Evolutionary conservation across 2,888 invertebrate species (phyloP), one percentile per base, ranked within the genome.

Genomic region (Amaurobius ferox): DNA sequence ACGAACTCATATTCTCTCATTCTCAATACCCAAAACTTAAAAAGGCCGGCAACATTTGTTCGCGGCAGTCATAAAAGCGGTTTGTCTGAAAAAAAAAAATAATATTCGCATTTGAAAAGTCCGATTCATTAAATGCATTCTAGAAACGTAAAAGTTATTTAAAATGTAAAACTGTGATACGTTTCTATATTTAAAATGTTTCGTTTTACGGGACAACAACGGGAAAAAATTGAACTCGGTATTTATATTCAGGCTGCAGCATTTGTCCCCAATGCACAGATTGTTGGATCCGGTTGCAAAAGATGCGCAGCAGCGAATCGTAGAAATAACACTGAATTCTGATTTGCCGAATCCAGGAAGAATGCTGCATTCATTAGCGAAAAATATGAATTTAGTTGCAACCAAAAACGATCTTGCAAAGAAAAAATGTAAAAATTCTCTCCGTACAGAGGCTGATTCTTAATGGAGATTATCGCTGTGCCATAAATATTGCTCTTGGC

Each of bases 401-500:
- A 23, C 55, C 55, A 55, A 55, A 55, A 55, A 55, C 55, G 23
- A 55, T 55, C 55, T 55, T 23, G 19, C 19, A 55, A 5, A 55
- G 23, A 55, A 55, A 55, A 55, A 44, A 44, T 19, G 55, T 23
- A 19, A 23, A 55, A 55, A 55, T 55, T 23, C 55, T 16, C 23
- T 55, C 23, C 23, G 23, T 55, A 55, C 23, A 55, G 55, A 55
- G 55, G 23, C 19, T 5, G 23, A 55, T 6, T 55, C 55, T 55
- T 55, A 55, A 55, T 55, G 55, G 23, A 55, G 55, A 55, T 55
- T 55, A 55, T 55, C 55, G 55, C 55, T 55, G 48, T 67, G 48
- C 66, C 77, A 77, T 83, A 83, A 83, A 83, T 83, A 83, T 83
- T 55, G 83, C 71, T 55, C 64, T 55, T 62, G n/a, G 72, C 61